Evolutionary conservation across 1,140 invertebrate genomes (phyloP).

Genomic region (Neuroterus valhalla): DNA sequence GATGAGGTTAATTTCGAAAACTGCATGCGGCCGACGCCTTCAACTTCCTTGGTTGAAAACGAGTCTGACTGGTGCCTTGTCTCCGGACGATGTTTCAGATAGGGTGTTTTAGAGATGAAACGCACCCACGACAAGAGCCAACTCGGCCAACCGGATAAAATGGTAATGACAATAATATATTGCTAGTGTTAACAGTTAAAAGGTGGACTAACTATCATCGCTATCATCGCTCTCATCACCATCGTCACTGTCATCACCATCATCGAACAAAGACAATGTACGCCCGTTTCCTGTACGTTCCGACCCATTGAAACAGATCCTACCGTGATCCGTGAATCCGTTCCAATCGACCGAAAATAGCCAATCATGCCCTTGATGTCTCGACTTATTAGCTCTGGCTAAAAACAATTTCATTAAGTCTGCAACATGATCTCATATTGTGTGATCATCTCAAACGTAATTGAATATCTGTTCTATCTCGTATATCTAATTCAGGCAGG

Average conservation of each 20-base stretch:
- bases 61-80: conserved; percentile 29
- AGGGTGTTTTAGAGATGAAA: conserved; percentile 19
- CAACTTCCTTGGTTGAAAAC: conserved; percentile 29
- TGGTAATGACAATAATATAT: conserved; percentile 26
- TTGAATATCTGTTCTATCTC: not conserved
- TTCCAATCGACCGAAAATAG: not conserved
- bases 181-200: not conserved
- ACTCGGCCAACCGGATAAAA: conserved; percentile 7
- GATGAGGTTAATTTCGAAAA: conserved; percentile 31
- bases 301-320: conserved; percentile 13
- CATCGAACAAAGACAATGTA: conserved; percentile 14
- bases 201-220: not conserved
- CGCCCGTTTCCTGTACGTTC: not conserved
- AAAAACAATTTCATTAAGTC: not conserved
- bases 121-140: conserved; percentile 11
- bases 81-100: conserved; percentile 20
- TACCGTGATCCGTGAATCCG: conserved; percentile 26
- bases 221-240: conserved; percentile 7
- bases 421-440: conserved; percentile 8
- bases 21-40: conserved; percentile 29
- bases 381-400: no score
- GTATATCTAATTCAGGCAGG: no score
- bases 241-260: not conserved
- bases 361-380: not conserved
- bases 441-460: not conserved